phyloP scores from a whole-genome alignment of 2,888 invertebrate genomes.

The Tholera decimalis region DNA sequence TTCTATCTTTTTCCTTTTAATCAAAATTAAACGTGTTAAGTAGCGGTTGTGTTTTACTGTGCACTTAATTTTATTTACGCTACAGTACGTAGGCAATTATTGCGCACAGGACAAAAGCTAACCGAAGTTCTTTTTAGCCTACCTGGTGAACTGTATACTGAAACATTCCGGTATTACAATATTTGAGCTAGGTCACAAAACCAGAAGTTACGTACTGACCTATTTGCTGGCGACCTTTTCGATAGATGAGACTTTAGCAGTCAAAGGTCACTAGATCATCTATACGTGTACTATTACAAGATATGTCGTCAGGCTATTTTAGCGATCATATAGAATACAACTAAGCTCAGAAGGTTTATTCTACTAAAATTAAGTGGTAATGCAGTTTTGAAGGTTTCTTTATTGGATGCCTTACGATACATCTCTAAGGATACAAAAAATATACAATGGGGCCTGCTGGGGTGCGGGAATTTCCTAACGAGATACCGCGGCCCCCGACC shows the following conservation, averaged over 20 bases:
- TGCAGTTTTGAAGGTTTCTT: background rate
- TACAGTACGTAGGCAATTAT: constrained; percentile 54
- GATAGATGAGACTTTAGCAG: constrained; percentile 24
- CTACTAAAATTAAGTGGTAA: background rate
- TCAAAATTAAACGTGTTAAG: too few relatives aligned
- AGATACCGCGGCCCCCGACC: too few relatives aligned
- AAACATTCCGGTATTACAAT: constrained; percentile 24
- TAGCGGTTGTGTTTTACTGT: too few relatives aligned
- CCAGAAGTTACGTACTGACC: constrained; percentile 24
- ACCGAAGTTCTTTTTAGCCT: constrained; percentile 26
- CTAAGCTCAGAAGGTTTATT: background rate
- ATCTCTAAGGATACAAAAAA: too few relatives aligned
- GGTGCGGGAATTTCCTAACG: too few relatives aligned
- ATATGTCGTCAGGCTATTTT: constrained; percentile 5
- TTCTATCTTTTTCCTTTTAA: too few relatives aligned
- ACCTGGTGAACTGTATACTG: constrained; percentile 56
- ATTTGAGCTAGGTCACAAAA: constrained; percentile 13
- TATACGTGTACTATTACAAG: constrained; percentile 2
- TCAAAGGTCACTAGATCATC: constrained; percentile 54
- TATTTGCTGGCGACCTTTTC: constrained; percentile 36
- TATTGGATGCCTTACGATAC: too few relatives aligned
- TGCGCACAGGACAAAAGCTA: constrained; percentile 57
- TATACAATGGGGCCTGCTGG: too few relatives aligned
- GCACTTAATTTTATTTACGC: too few relatives aligned
- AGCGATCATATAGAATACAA: background rate